Evolutionary conservation across 37 sponge, comb jelly and placozoan species (phyloP).

Genomic region (Amphimedon queenslandica): DNA sequence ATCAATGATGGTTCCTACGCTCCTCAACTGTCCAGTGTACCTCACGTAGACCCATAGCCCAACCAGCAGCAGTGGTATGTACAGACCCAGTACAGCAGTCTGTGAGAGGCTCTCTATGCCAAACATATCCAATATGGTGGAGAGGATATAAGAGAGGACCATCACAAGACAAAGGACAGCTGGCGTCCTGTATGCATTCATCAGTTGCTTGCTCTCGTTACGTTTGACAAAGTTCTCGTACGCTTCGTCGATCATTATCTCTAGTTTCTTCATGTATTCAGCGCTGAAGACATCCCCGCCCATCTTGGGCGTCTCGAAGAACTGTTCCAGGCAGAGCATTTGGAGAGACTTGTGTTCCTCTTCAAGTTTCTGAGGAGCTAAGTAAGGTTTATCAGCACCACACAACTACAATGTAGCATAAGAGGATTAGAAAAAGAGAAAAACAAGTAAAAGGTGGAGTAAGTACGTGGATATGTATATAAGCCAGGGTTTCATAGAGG

Average conservation of each 20-base stretch:
- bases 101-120: constrained; percentile 64
- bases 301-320: constrained; percentile 80
- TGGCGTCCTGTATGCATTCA: constrained; percentile 90
- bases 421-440: background rate
- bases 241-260: constrained; percentile 69
- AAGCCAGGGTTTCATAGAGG: too few species aligned
- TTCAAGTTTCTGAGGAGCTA: constrained; percentile 70
- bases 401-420: constrained; percentile 63
- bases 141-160: constrained; percentile 69
- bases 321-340: constrained; percentile 59
- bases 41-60: constrained; percentile 75
- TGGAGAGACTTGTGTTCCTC: constrained; percentile 44
- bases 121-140: constrained; percentile 52
- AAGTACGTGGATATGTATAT: too few species aligned
- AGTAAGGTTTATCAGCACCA: constrained; percentile 88
- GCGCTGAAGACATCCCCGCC: constrained; percentile 79
- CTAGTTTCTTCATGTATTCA: constrained; percentile 64
- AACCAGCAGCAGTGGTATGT: constrained; percentile 61
- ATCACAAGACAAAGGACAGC: constrained; percentile 76
- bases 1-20: constrained; percentile 79
- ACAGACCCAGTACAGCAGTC: constrained; percentile 68
- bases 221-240: constrained; percentile 65
- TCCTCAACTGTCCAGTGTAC: constrained; percentile 80
- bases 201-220: constrained; percentile 94
- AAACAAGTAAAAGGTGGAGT: background rate